Percentiles rank a stretch among this genome's conserved stretches.
Evolutionary conservation across 2,113 vertebrate species (phyloP).

Genomic region (Herpetotheres cachinnans): DNA sequence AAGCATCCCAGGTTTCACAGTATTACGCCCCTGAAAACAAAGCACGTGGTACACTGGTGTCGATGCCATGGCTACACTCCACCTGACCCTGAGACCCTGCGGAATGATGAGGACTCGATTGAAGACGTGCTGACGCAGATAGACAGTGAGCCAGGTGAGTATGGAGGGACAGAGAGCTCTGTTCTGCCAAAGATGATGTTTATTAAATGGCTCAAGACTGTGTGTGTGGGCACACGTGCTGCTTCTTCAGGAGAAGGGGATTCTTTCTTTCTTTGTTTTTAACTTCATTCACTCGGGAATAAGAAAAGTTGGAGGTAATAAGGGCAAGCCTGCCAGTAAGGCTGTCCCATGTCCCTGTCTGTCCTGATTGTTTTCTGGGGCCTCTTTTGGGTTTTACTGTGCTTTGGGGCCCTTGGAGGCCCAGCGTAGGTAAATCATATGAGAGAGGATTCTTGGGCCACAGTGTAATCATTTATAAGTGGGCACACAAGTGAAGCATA

Average conservation of each 20-base stretch:
- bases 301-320: background rate
- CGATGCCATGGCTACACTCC: slow-evolving; percentile 92
- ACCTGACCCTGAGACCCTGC: slow-evolving; percentile 85
- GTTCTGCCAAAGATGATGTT: background rate
- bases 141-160: slow-evolving; percentile 89
- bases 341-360: background rate
- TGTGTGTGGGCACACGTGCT: background rate
- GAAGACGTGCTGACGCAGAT: slow-evolving; percentile 96
- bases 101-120: slow-evolving; percentile 85
- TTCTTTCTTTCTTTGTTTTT: background rate
- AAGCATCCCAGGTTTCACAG: slow-evolving; percentile 86
- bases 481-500: background rate
- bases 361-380: background rate
- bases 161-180: background rate
- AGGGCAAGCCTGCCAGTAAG: background rate
- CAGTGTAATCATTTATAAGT: background rate
- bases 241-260: background rate
- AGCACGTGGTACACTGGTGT: slow-evolving; percentile 94
- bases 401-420: background rate
- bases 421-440: background rate
- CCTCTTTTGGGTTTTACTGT: background rate
- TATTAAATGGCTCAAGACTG: background rate
- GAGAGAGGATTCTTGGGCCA: background rate
- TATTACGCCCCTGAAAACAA: slow-evolving; percentile 85
- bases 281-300: background rate